A percentile compares a stretch with the other conserved stretches of the same genome.
Conservation (phyloP, 2,888 invertebrate genomes). For the Cheilosia grossa region DNA sequence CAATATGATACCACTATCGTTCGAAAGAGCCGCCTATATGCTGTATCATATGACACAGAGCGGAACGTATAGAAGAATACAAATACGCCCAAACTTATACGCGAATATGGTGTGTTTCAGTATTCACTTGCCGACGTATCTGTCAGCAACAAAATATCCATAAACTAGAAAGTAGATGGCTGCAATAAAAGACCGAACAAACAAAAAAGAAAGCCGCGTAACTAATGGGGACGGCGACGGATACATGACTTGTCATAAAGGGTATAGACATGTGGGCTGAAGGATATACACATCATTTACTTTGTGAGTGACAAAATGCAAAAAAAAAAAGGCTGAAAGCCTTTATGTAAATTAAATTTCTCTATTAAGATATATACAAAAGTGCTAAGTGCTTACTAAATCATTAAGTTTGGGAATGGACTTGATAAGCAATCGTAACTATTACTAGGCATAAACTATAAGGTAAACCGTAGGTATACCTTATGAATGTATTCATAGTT, state of each 20-base stretch:
- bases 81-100: conserved; percentile 33
- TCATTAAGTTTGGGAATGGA: too few species aligned
- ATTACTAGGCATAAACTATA: too few species aligned
- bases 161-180: conserved; percentile 40
- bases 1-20: conserved; percentile 12
- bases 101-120: conserved; percentile 24
- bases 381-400: too few species aligned
- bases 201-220: conserved; percentile 34
- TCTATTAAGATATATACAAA: too few species aligned
- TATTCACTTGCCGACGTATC: conserved; percentile 50
- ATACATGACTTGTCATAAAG: conserved; percentile 21
- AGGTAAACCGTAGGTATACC: too few species aligned
- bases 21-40: conserved; percentile 17
- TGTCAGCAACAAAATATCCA: conserved; percentile 46
- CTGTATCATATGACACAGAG: conserved; percentile 20
- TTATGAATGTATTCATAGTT: too few species aligned
- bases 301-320: too few species aligned
- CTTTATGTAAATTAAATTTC: too few species aligned
- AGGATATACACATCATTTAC: too few species aligned
- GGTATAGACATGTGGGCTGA: conserved; percentile 2
- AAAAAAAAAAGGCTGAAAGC: too few species aligned
- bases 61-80: conserved; percentile 10
- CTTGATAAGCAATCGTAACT: too few species aligned
- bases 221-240: conserved; percentile 15
- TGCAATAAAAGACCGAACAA: conserved; percentile 41